Percentiles rank a stretch among this genome's conserved stretches.
Conservation (phyloP, 2,113 vertebrate species). For the Salvelinus namaycush region DNA sequence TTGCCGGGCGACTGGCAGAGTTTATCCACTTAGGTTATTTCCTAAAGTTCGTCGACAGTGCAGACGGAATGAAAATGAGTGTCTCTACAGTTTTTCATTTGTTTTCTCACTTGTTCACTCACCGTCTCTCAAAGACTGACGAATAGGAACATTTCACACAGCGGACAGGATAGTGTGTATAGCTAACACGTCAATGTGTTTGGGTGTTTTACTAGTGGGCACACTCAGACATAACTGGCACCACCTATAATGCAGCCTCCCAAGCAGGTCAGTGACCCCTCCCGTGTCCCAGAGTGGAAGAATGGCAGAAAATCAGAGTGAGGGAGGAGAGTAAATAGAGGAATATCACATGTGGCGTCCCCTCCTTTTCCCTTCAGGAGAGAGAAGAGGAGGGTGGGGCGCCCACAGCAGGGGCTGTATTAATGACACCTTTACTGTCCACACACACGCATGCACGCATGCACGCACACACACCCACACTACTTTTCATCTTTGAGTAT, state of each 20-base stretch:
- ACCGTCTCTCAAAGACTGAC: not conserved
- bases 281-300: not conserved
- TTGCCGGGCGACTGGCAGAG: not conserved
- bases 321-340: slow-evolving; percentile 25
- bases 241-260: not conserved
- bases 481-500: not conserved
- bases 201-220: not conserved
- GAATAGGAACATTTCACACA: not conserved
- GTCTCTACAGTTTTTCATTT: not conserved
- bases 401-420: too few relatives aligned
- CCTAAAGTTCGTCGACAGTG: not conserved
- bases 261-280: not conserved
- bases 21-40: not conserved
- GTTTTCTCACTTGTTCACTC: not conserved
- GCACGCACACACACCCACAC: too few relatives aligned
- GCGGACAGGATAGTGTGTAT: not conserved
- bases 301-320: slow-evolving; percentile 12
- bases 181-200: not conserved
- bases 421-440: not conserved
- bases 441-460: not conserved
- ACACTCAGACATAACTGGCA: not conserved
- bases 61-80: not conserved
- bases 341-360: slow-evolving; percentile 18
- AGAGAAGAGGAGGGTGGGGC: too few relatives aligned
- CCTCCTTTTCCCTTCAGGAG: not conserved